Evolutionary conservation across 2,797 vertebrate genomes (phyloP).

Genomic region (Squalus acanthias): DNA sequence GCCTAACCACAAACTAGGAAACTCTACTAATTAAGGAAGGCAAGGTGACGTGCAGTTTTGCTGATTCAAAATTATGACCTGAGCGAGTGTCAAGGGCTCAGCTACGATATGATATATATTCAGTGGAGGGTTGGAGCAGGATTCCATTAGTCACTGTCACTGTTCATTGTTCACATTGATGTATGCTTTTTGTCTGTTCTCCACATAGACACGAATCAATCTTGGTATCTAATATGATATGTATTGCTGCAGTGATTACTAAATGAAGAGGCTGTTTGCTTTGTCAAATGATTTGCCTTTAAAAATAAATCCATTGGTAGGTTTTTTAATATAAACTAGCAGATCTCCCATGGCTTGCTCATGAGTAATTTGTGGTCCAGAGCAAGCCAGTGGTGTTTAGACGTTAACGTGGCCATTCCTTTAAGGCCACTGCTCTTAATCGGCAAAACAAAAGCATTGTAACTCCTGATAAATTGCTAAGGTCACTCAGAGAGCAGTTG

Average conservation of each 20-base stretch:
- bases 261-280: not conserved
- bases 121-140: not conserved
- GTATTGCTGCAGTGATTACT: not conserved
- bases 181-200: not conserved
- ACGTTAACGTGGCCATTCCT: not conserved
- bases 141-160: not conserved
- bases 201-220: not conserved
- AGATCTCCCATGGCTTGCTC: not conserved
- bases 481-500: not conserved
- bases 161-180: not conserved
- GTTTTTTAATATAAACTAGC: not conserved
- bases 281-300: not conserved
- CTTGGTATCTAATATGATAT: not conserved
- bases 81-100: not conserved
- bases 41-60: not conserved
- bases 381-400: not conserved
- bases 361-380: not conserved
- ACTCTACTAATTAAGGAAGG: not conserved
- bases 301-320: not conserved
- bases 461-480: too few relatives aligned
- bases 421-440: not conserved
- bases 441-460: not conserved
- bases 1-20: not conserved
- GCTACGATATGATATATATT: not conserved
- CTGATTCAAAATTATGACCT: not conserved